A percentile compares a stretch with the other conserved stretches of the same genome.
These are phyloP conservation scores for Pygoscelis antarcticus DNA, from an alignment of 2,113 vertebrate genomes.

Conservation along the genomic window DNA sequence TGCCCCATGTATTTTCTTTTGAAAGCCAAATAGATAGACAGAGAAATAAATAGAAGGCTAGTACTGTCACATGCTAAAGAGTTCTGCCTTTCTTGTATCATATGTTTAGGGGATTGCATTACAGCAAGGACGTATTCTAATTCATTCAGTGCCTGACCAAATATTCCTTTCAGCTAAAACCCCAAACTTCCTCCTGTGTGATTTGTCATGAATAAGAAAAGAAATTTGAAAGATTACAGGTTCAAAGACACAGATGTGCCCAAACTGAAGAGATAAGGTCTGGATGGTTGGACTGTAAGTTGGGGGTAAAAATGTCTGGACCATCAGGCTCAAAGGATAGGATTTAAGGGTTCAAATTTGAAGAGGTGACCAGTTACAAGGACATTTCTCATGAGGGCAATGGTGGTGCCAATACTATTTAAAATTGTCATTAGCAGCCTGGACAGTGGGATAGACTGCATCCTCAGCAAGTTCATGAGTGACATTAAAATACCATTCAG, in stretches of 20 bases:
- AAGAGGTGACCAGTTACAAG: neutral
- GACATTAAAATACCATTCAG: neutral
- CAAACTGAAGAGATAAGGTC: neutral
- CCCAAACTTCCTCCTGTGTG: neutral
- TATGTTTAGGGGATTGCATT: neutral
- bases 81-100: neutral
- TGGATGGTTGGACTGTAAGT: neutral
- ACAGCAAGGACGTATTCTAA: neutral
- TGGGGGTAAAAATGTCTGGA: neutral
- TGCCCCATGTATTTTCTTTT: slow-evolving; percentile 54
- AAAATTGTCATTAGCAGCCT: neutral
- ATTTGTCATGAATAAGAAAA: neutral
- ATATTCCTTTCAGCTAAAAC: neutral
- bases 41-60: slow-evolving; percentile 36
- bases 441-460: neutral
- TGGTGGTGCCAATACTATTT: neutral
- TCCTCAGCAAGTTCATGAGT: neutral
- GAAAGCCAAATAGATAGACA: slow-evolving; percentile 55
- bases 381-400: neutral
- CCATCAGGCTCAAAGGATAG: neutral
- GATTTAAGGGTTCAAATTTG: neutral
- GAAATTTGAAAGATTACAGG: neutral
- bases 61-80: neutral
- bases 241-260: neutral
- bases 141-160: neutral